Conservation (phyloP, 2,113 vertebrate genomes). For the Prunella himalayana region DNA sequence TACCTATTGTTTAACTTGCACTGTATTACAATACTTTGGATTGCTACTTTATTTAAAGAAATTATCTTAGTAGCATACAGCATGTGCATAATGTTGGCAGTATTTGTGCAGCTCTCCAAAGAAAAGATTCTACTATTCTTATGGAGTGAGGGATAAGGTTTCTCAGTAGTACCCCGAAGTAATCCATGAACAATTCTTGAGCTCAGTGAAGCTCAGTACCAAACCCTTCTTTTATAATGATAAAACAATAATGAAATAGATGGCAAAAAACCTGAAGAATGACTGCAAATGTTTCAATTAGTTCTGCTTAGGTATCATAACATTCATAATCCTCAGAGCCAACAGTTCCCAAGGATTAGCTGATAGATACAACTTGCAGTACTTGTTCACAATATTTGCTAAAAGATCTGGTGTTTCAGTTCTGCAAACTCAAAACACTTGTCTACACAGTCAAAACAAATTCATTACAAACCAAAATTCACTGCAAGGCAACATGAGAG, state of each 20-base stretch:
- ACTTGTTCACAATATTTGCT: not conserved
- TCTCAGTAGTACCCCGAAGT: not conserved
- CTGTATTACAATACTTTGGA: not conserved
- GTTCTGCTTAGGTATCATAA: not conserved
- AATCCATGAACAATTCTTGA: not conserved
- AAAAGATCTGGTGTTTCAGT: not conserved
- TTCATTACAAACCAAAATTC: not conserved
- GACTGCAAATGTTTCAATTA: not conserved
- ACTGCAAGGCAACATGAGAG: not conserved
- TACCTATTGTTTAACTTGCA: not conserved
- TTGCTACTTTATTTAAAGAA: not conserved
- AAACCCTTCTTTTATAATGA: not conserved
- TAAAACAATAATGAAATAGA: not conserved
- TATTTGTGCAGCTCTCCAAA: not conserved
- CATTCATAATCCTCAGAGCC: not conserved
- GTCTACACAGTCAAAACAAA: not conserved
- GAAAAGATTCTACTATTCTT: not conserved
- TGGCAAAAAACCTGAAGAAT: not conserved
- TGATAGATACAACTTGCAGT: not conserved
- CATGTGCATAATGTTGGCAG: not conserved
- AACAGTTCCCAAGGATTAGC: not conserved
- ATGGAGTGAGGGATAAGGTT: not conserved
- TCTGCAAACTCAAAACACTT: conserved; percentile 7
- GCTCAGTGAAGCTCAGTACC: not conserved
- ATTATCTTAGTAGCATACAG: not conserved